Evolutionary conservation across 2,888 invertebrate genomes (phyloP).

Genomic region (Meteorus colon): DNA sequence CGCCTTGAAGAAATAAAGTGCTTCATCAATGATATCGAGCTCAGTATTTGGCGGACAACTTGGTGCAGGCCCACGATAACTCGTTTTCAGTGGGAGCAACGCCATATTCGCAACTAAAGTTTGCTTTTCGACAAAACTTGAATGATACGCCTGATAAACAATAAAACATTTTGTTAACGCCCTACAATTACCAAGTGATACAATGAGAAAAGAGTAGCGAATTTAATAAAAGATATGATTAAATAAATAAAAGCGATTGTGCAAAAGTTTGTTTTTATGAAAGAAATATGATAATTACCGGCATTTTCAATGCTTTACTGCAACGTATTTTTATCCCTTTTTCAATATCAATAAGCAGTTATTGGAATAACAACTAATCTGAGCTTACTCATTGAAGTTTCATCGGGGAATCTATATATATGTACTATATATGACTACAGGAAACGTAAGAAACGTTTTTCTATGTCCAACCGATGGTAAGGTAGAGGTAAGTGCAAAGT

Average conservation of each 20-base stretch:
- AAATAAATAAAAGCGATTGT: too few relatives aligned
- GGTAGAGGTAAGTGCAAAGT: too few relatives aligned
- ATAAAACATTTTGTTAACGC: constrained; percentile 35
- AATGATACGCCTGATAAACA: constrained; percentile 92
- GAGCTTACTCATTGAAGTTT: too few relatives aligned
- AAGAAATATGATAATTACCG: constrained; percentile 34
- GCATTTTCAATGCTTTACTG: constrained; percentile 35
- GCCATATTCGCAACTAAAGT: constrained; percentile 93
- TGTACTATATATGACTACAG: too few relatives aligned
- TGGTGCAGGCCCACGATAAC: constrained; percentile 94
- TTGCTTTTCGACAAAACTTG: constrained; percentile 84
- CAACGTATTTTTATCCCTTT: background rate
- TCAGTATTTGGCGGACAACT: constrained; percentile 75
- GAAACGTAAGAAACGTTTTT: too few relatives aligned
- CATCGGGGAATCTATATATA: too few relatives aligned
- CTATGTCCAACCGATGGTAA: too few relatives aligned
- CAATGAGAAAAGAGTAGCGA: background rate
- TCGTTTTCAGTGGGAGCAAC: constrained; percentile 91
- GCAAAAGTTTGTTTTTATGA: background rate
- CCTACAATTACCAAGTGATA: background rate
- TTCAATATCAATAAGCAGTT: background rate
- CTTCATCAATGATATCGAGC: constrained; percentile 97
- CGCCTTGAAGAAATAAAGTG: constrained; percentile 97
- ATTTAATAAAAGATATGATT: background rate
- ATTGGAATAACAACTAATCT: background rate